Conservation (phyloP, 2,797 vertebrate genomes). For the Austrolebias charrua region DNA sequence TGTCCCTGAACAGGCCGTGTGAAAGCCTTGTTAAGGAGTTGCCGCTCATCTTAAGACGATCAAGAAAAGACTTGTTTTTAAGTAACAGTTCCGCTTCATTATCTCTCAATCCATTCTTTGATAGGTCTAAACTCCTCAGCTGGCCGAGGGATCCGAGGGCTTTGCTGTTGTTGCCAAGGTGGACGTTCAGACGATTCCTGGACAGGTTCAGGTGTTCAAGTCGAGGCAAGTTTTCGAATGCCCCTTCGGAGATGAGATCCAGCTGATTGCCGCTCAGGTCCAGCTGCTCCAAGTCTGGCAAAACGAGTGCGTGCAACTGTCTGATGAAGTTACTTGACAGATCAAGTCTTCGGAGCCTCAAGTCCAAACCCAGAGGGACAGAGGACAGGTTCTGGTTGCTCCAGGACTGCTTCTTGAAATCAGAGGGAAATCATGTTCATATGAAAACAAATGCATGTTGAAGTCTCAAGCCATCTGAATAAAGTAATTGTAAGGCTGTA, state of each 20-base stretch:
- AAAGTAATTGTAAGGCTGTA: neutral
- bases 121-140: slow-evolving; percentile 80
- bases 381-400: slow-evolving; percentile 67
- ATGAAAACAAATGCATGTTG: slow-evolving; percentile 13
- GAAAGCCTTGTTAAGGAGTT: slow-evolving; percentile 76
- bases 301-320: slow-evolving; percentile 67
- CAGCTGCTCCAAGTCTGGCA: slow-evolving; percentile 76
- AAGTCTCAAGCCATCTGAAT: slow-evolving; percentile 2
- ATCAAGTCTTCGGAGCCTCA: slow-evolving; percentile 73
- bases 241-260: slow-evolving; percentile 72
- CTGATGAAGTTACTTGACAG: slow-evolving; percentile 85
- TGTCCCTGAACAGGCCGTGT: slow-evolving; percentile 67
- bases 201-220: slow-evolving; percentile 78
- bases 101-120: slow-evolving; percentile 74
- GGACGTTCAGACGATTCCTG: slow-evolving; percentile 73
- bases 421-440: slow-evolving; percentile 42
- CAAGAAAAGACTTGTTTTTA: slow-evolving; percentile 72
- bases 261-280: slow-evolving; percentile 80
- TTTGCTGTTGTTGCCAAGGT: slow-evolving; percentile 69
- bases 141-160: slow-evolving; percentile 64
- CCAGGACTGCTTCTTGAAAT: slow-evolving; percentile 75
- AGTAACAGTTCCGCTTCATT: slow-evolving; percentile 74
- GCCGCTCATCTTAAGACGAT: slow-evolving; percentile 74
- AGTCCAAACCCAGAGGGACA: slow-evolving; percentile 75
- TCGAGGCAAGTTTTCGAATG: slow-evolving; percentile 71